These are phyloP conservation scores for Podarcis siculus DNA, from an alignment of 2,797 vertebrate species.

Conservation along the genomic window DNA sequence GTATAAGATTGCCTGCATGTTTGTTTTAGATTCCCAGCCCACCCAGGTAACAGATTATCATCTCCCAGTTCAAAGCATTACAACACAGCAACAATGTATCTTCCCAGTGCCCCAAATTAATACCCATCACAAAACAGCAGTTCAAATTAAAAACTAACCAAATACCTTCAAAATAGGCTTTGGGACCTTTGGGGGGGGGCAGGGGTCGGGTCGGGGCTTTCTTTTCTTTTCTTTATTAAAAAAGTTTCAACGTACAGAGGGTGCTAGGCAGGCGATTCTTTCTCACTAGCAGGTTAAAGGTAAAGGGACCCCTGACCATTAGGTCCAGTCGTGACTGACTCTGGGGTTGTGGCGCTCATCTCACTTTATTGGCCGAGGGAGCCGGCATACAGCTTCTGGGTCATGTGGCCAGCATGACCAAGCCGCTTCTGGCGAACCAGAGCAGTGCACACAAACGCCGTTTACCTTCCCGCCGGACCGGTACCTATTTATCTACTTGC, in stretches of 20 bases:
- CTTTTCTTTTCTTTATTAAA: not conserved
- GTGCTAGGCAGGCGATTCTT: not conserved
- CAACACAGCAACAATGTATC: not conserved
- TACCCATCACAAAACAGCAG: not conserved
- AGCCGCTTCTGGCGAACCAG: too few relatives aligned
- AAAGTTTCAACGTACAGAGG: not conserved
- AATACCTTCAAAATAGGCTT: not conserved
- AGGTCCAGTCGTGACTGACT: too few relatives aligned
- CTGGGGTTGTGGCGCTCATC: too few relatives aligned
- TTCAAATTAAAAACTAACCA: conserved; percentile 19
- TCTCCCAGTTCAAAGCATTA: not conserved
- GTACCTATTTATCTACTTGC: too few relatives aligned
- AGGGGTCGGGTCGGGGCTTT: too few relatives aligned
- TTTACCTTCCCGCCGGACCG: too few relatives aligned
- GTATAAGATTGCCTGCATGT: not conserved
- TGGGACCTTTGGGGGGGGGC: too few relatives aligned
- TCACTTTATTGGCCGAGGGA: too few relatives aligned
- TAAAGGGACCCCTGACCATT: too few relatives aligned
- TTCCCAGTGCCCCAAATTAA: not conserved
- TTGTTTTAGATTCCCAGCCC: not conserved
- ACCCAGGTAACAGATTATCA: not conserved
- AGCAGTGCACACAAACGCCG: fast-evolving
- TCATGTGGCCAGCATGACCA: too few relatives aligned
- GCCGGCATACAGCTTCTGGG: too few relatives aligned
- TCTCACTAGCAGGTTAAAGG: not conserved